Percentiles rank a stretch among this genome's conserved stretches.
Evolutionary conservation across 2,797 vertebrate genomes (phyloP).

Genomic region (Coracias cyanogaster): DNA sequence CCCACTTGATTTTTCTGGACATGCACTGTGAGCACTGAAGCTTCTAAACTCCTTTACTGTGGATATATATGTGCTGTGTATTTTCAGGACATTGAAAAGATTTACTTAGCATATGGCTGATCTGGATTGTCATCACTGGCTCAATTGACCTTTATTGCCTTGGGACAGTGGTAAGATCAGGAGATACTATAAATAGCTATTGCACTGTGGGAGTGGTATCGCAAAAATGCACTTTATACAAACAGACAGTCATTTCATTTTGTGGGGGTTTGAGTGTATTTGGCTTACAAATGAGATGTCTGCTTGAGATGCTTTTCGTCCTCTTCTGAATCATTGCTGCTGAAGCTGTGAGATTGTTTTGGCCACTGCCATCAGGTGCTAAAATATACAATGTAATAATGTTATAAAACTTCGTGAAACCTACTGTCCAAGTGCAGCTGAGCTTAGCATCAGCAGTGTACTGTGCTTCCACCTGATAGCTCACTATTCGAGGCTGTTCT

Average conservation of each 20-base stretch:
- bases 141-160: constrained; percentile 58
- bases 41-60: background rate
- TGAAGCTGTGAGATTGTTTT: background rate
- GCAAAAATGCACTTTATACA: constrained; percentile 11
- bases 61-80: background rate
- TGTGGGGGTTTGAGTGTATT: background rate
- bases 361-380: background rate
- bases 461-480: background rate
- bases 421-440: background rate
- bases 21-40: background rate
- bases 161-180: constrained; percentile 46
- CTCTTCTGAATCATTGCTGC: background rate
- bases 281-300: background rate
- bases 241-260: background rate
- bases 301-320: background rate
- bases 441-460: background rate
- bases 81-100: constrained; percentile 26
- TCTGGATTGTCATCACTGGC: constrained; percentile 35
- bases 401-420: background rate
- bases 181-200: constrained; percentile 42
- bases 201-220: constrained; percentile 13
- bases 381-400: background rate
- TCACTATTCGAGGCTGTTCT: background rate
- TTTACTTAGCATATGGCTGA: constrained; percentile 49
- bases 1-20: background rate